A percentile compares a stretch with the other conserved stretches of the same genome.
Evolutionary conservation across 1,140 invertebrate genomes (phyloP).

Genomic region (Drosophila mauritiana): DNA sequence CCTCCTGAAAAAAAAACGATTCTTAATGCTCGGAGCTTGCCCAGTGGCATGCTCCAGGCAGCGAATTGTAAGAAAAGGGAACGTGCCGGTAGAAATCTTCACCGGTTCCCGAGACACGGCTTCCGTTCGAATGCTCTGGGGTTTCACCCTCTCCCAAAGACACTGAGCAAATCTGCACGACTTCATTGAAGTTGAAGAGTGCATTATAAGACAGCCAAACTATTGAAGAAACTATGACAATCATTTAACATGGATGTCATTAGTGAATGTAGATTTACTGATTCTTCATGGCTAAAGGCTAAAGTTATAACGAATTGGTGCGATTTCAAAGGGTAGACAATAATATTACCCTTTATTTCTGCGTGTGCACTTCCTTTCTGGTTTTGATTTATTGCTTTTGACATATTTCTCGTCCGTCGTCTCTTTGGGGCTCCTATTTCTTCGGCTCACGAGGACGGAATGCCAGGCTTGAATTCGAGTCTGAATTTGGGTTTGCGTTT

Average conservation of each 20-base stretch:
- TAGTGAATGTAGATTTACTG: no score
- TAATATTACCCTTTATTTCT: not conserved
- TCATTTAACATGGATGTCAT: no score
- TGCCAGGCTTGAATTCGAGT: constrained; percentile 3
- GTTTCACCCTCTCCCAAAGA: not conserved
- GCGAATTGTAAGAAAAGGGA: constrained; percentile 26
- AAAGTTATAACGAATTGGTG: not conserved
- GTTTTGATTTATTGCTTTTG: constrained; percentile 79
- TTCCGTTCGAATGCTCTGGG: constrained; percentile 14
- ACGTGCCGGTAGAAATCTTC: constrained; percentile 35
- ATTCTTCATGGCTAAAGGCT: not conserved
- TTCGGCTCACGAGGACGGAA: not conserved
- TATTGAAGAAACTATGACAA: no score
- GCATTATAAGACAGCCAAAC: no score
- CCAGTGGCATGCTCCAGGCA: constrained; percentile 48
- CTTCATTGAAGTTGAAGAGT: not conserved
- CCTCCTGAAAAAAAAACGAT: constrained; percentile 22
- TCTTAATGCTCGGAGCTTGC: constrained; percentile 48
- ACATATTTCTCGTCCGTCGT: constrained; percentile 65
- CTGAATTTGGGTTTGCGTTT: constrained; percentile 41
- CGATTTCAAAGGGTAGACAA: not conserved
- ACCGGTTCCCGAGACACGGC: constrained; percentile 1
- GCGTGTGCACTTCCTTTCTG: constrained; percentile 22
- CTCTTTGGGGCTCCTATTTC: constrained; percentile 53
- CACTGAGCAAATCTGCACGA: not conserved